Evolutionary conservation across 1,140 invertebrate genomes (phyloP).

Genomic region (Sarcophaga peregrina): DNA sequence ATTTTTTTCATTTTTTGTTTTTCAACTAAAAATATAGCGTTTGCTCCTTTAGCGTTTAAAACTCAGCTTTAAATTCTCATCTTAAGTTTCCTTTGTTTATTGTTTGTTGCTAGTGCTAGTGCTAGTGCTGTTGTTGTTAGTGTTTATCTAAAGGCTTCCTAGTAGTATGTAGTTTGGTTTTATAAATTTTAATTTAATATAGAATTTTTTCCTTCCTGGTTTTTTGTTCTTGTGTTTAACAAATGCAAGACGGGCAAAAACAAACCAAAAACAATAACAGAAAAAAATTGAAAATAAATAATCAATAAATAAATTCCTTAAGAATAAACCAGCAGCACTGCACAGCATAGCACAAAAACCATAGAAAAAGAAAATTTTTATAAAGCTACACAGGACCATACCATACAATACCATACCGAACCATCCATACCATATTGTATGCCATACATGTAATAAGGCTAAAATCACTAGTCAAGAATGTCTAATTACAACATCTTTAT

Average conservation of each 20-base stretch:
- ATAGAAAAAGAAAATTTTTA: neutral
- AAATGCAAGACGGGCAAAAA: too few relatives aligned
- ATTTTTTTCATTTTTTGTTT: neutral
- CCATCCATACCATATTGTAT: conserved; percentile 14
- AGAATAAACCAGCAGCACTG: neutral
- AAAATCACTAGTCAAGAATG: conserved; percentile 38
- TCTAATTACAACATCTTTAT: conserved; percentile 42
- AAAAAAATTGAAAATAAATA: conserved; percentile 3
- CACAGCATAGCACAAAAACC: neutral
- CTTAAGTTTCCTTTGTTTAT: conserved; percentile 19
- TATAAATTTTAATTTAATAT: conserved; percentile 42
- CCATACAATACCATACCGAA: neutral
- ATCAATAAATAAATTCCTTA: conserved; percentile 23
- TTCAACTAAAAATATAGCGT: neutral
- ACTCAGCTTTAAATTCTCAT: neutral
- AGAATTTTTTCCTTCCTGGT: conserved; percentile 4
- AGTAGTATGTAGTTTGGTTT: neutral
- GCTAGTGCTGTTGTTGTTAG: neutral
- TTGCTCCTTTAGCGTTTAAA: neutral
- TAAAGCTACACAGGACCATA: neutral
- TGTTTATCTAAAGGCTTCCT: neutral
- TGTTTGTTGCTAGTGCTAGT: neutral
- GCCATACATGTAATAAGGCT: conserved; percentile 41
- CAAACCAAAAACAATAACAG: neutral
- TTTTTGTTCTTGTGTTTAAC: neutral